Percentiles rank a stretch among this genome's conserved stretches.
These are phyloP conservation scores for Semotilus atromaculatus DNA, from an alignment of 2,797 vertebrate species.

Conservation along the genomic window DNA sequence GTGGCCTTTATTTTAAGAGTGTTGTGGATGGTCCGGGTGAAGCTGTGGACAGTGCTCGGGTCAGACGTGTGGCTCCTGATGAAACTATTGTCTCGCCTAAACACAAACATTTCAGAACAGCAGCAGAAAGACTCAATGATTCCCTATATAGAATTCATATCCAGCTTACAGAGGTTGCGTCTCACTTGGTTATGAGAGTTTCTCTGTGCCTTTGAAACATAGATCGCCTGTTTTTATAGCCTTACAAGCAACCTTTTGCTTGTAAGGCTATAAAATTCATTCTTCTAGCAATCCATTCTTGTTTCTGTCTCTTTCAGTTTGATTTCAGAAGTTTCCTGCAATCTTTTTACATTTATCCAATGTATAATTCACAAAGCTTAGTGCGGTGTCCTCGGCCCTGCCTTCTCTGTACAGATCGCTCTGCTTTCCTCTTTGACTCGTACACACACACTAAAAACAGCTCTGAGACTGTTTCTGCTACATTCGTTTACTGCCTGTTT, in stretches of 20 bases:
- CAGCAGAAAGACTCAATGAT: not conserved
- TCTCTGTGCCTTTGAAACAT: not conserved
- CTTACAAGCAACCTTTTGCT: not conserved
- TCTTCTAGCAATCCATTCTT: too few species aligned
- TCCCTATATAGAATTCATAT: not conserved
- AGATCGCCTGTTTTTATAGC: not conserved
- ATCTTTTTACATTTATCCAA: not conserved
- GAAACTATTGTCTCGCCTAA: too few species aligned
- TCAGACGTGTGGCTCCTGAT: not conserved
- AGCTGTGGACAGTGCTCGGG: too few species aligned
- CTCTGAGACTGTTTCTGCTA: not conserved
- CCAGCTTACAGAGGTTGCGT: not conserved
- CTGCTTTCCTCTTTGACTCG: not conserved
- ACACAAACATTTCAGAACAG: not conserved
- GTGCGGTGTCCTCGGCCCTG: not conserved
- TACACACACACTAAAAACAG: not conserved
- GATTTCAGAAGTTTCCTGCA: not conserved
- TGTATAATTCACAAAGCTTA: not conserved
- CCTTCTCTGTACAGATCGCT: not conserved
- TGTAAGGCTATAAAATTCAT: too few species aligned
- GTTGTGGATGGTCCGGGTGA: too few species aligned
- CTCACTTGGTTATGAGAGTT: not conserved
- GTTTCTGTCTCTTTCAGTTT: not conserved
- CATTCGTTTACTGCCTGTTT: not conserved
- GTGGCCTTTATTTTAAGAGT: not conserved